phyloP scores from a whole-genome alignment of 2,797 vertebrate genomes.

The Chrosomus eos region DNA sequence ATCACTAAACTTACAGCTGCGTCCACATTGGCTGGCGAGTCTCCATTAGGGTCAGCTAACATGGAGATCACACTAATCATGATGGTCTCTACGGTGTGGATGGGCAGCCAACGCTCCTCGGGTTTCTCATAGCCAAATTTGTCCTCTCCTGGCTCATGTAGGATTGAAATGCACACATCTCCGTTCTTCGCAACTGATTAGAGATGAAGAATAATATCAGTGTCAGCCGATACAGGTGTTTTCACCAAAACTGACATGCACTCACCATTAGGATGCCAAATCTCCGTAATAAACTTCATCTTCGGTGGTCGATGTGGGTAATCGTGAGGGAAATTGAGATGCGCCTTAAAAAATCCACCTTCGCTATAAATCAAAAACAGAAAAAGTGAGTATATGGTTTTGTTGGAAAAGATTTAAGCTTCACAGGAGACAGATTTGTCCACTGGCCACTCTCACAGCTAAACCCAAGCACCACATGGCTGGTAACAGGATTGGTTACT shows the following conservation, averaged over 20 bases:
- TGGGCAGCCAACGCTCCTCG: slow-evolving; percentile 98
- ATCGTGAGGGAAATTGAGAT: slow-evolving; percentile 77
- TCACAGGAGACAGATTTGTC: neutral
- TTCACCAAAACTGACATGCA: neutral
- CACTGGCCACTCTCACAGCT: neutral
- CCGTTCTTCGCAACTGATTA: slow-evolving; percentile 95
- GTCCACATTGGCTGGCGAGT: slow-evolving; percentile 97
- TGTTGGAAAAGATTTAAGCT: neutral
- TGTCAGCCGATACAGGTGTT: too few relatives aligned
- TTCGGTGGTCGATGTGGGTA: slow-evolving; percentile 80
- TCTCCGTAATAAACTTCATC: slow-evolving; percentile 80
- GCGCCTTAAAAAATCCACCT: slow-evolving; percentile 81
- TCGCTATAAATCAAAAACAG: slow-evolving; percentile 67
- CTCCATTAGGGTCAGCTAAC: slow-evolving; percentile 98
- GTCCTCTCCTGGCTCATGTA: slow-evolving; percentile 98
- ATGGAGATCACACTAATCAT: slow-evolving; percentile 99
- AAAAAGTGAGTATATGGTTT: neutral
- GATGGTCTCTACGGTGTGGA: slow-evolving; percentile 99
- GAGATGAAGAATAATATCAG: neutral
- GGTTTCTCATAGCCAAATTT: slow-evolving; percentile 99
- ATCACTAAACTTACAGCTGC: slow-evolving; percentile 87
- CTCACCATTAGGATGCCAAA: slow-evolving; percentile 82
- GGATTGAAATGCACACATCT: slow-evolving; percentile 99
- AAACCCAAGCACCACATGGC: neutral
- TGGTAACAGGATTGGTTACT: slow-evolving; percentile 55